Base-by-base conservation (phyloP, 1,140 invertebrate species). In the Nasonia giraulti region DNA sequence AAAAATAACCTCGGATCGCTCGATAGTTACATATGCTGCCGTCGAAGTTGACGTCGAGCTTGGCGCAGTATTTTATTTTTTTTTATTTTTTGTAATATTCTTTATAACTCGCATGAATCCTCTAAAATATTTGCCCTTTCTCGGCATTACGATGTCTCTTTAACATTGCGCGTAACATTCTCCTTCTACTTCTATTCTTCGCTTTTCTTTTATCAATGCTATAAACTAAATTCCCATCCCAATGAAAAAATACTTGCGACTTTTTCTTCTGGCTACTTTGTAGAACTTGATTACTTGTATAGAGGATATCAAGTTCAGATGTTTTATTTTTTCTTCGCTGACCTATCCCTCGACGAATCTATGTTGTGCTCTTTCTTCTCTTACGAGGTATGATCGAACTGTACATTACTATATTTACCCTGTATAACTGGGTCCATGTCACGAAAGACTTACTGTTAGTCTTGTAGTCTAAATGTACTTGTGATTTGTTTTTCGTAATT, bases 1-100 rank as follows among this genome's bases (percentile, higher is more conserved):
- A 93, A 93, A 93, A 93, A 93, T 93, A 93, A 93, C 92, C 92
- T 93, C 92, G 92, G 92, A 91, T 89, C 66, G 78, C 86, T 77
- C 73, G 47, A 76, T 84, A 83, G 55, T 83, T 76, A 84, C 40
- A 82, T 85, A 55, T 82, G 77, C 83, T 71, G 40, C n/a, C 83
- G 62, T 80, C 77, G 69, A 71, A 33, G 47, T 79, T 85, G 78
- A 17, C 40, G 84, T 71, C 75, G 80, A 76, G 68, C 44, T 85
- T 77, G 80, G 69, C 62, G 80, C 84, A 79, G 55, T 79, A 69
- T 69, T 84, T 27, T 27, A 1, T 27, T 27, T 27, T 27, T 33
- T 83, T 77, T 37, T 81, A 84, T 47, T 74, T 33, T 77, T 84
- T 80, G 55, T 84, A 62, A 83, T 84, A 23, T 83, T 80, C 66